Evolutionary conservation across 2,888 invertebrate species (phyloP), one percentile per base, ranked within the genome.

Genomic region (Nematopogon swammerdamellus): DNA sequence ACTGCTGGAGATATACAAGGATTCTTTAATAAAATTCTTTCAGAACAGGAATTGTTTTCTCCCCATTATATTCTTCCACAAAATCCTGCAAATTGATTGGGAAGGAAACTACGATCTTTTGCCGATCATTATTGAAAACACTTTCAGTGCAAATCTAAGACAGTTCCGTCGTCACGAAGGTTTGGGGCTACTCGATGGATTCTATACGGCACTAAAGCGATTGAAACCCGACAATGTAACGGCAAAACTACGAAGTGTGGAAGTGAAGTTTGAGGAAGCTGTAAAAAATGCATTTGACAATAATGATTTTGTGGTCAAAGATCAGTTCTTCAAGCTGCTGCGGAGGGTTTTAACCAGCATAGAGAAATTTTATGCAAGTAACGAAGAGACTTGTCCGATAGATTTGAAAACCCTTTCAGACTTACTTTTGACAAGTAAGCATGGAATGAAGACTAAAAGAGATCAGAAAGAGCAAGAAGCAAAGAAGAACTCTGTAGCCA

Each of bases 121-220:
- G 2, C 77, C 81, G 0, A 60, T 82, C 47, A 62, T 89, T 48
- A 70, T 84, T n/a, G 72, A 82, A 19, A 84, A 83, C 59, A 74
- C 85, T 49, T 85, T 89, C 52, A 79, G 81, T 49, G 64, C 69
- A 17, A 76, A 80, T 18, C 81, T 87, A 2, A 76, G 88, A 52
- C 83, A 85, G 25, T 89, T 85, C 59, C 76, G 87, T 19, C 81
- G 86, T 44, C 84, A 82, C 53, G 89, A 89, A 68, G 86, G 86
- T 0, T 59, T 87, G 1, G 87, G 88, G 59, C 67, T 90, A 51
- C 62, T 89, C 45, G 70, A 75, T n/a, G 72, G 83, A 2, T 85
- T 89, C 55, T 89, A 86, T 63, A 75, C 79, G 46, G 84, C 86
- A 57, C 67, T 83, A 14, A 80, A 85, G 58, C 67, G 79, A 53